phyloP scores from a whole-genome alignment of 2,797 vertebrate species.

The Sebastolobus alascanus region DNA sequence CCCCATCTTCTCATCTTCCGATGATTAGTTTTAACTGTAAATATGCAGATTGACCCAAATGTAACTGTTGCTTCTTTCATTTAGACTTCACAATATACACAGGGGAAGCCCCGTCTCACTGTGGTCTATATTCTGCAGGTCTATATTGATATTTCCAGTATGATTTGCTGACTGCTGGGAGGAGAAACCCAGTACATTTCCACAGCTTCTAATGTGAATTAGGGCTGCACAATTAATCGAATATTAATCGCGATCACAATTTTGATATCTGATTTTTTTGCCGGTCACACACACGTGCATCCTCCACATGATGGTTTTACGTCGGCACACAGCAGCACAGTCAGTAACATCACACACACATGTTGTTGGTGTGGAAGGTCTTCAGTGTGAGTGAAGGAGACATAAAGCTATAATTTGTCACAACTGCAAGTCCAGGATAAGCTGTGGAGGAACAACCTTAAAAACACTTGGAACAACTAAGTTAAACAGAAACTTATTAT shows the following conservation, averaged over 20 bases:
- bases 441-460: not conserved
- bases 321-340: no score
- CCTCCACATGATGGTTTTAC: no score
- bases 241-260: no score
- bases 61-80: slow-evolving; percentile 4
- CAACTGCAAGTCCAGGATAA: no score
- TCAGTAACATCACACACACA: no score
- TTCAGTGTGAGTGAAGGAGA: no score
- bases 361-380: no score
- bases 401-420: no score
- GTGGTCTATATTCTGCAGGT: not conserved
- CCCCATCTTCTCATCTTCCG: slow-evolving; percentile 13
- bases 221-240: no score
- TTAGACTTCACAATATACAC: not conserved
- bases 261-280: no score
- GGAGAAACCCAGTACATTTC: not conserved
- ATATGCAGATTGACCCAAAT: slow-evolving; percentile 19
- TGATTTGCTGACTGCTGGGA: slow-evolving; percentile 7
- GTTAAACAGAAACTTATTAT: not conserved
- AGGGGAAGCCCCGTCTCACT: not conserved
- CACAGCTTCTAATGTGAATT: slow-evolving; percentile 11
- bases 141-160: slow-evolving; percentile 12
- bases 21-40: slow-evolving; percentile 1
- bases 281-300: no score
- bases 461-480: not conserved